Conservation (phyloP, 2,888 invertebrate species). For the Pteria penguin region DNA sequence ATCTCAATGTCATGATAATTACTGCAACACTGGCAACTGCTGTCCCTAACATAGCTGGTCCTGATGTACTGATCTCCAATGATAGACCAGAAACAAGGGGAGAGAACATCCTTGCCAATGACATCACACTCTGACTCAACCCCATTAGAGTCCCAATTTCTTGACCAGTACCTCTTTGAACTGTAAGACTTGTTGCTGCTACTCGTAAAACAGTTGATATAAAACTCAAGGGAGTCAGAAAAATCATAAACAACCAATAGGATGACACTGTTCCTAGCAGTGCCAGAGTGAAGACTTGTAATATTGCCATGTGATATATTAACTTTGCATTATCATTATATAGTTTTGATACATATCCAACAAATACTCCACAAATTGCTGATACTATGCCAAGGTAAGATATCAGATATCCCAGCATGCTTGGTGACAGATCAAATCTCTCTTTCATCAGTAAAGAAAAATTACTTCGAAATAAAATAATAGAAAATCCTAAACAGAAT, state of each 20-base stretch:
- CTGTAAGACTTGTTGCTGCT: conserved; percentile 69
- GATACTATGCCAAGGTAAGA: conserved; percentile 75
- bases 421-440: conserved; percentile 71
- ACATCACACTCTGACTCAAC: conserved; percentile 77
- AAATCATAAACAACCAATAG: conserved; percentile 60
- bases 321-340: conserved; percentile 67
- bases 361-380: conserved; percentile 72
- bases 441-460: conserved; percentile 71
- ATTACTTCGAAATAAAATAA: conserved; percentile 76
- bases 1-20: conserved; percentile 45
- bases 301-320: conserved; percentile 63
- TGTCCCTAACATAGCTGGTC: conserved; percentile 75
- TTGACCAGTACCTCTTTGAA: conserved; percentile 64
- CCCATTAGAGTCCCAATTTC: conserved; percentile 77
- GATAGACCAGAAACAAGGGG: conserved; percentile 77
- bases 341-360: conserved; percentile 67
- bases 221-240: conserved; percentile 72
- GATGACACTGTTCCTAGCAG: conserved; percentile 61
- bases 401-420: conserved; percentile 75
- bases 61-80: conserved; percentile 67
- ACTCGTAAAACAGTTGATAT: conserved; percentile 75
- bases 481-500: conserved; percentile 76
- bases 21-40: conserved; percentile 84
- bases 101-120: conserved; percentile 77
- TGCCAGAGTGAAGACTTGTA: conserved; percentile 61